Percentiles rank a stretch among this genome's conserved stretches.
Evolutionary conservation across 1,140 invertebrate genomes (phyloP).

Genomic region (Neodiprion pinetum): DNA sequence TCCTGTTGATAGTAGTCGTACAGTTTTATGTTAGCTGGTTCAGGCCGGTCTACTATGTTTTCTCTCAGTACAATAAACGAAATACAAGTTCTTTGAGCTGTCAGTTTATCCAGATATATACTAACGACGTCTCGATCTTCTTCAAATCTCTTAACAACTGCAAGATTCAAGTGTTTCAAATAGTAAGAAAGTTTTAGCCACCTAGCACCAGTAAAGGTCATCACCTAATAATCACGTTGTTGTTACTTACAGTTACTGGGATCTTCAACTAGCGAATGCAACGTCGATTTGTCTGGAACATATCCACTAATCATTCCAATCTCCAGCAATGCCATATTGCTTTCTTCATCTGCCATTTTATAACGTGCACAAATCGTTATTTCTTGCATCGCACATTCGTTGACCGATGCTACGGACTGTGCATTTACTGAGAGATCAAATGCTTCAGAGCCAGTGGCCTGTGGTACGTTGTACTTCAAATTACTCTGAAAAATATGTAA

Average conservation of each 20-base stretch:
- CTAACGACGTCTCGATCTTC: constrained; percentile 57
- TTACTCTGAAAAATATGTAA: constrained; percentile 56
- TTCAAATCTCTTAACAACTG: constrained; percentile 66
- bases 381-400: constrained; percentile 53
- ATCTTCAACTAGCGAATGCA: constrained; percentile 59
- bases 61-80: constrained; percentile 59
- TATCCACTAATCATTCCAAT: constrained; percentile 72
- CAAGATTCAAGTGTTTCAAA: constrained; percentile 28
- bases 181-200: neutral
- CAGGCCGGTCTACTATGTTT: constrained; percentile 57
- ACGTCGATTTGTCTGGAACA: constrained; percentile 61
- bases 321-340: constrained; percentile 73
- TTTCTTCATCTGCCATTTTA: constrained; percentile 56
- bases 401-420: constrained; percentile 41
- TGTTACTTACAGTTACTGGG: constrained; percentile 54
- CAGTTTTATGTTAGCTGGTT: constrained; percentile 69
- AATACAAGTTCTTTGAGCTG: constrained; percentile 58
- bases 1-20: constrained; percentile 77
- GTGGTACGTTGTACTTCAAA: constrained; percentile 62
- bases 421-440: constrained; percentile 53
- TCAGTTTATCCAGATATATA: constrained; percentile 62
- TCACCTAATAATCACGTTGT: neutral
- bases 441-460: constrained; percentile 54
- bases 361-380: constrained; percentile 55
- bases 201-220: neutral